phyloP scores from a whole-genome alignment of 2,113 vertebrate genomes.

The Noctilio leporinus region DNA sequence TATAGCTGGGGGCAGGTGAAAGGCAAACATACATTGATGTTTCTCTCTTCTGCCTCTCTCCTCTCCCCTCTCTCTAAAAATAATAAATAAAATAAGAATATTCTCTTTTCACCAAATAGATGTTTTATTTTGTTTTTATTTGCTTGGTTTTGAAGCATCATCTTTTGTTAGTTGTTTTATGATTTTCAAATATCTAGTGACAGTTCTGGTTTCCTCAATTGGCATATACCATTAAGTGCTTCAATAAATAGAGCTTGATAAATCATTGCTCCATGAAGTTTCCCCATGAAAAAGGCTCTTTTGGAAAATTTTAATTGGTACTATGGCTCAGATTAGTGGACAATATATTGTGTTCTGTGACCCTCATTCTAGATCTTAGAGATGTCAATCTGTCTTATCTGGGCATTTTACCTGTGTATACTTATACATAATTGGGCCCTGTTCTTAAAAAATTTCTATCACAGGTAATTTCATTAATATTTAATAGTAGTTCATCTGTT shows the following conservation, averaged over 20 bases:
- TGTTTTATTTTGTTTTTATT: not conserved
- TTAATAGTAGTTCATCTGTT: not conserved
- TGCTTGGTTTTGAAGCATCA: not conserved
- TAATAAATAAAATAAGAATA: too few species aligned
- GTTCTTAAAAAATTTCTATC: not conserved
- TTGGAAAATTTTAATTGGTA: not conserved
- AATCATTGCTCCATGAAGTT: not conserved
- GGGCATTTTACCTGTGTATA: not conserved
- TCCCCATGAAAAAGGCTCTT: not conserved
- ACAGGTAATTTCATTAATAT: slow-evolving; percentile 10
- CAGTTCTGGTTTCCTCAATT: not conserved
- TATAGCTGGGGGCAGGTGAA: too few species aligned
- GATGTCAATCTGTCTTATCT: not conserved
- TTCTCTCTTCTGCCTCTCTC: too few species aligned
- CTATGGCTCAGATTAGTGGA: not conserved
- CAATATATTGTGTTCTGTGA: not conserved
- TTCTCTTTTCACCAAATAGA: not conserved
- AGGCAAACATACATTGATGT: too few species aligned
- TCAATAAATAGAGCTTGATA: not conserved
- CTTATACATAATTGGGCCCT: not conserved
- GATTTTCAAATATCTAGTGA: not conserved
- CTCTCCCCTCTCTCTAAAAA: too few species aligned
- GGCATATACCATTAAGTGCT: not conserved
- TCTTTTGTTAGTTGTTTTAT: not conserved
- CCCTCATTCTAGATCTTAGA: not conserved